Evolutionary conservation across 1,140 invertebrate genomes (phyloP), one percentile per base, ranked within the genome.

Genomic region (Heliconius melpomene): DNA sequence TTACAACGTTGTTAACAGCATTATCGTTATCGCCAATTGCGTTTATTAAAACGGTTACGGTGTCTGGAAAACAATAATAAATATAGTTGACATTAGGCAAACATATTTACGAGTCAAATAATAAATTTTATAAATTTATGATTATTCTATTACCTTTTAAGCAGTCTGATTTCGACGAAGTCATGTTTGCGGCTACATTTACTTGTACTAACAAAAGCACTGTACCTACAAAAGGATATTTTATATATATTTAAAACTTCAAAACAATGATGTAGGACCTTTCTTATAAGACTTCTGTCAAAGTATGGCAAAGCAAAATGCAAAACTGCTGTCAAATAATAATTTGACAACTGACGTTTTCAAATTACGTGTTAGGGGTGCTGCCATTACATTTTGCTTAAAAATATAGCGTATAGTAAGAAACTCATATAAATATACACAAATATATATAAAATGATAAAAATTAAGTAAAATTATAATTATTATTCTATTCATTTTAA

Each of bases 21-120:
- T 94, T 93, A 72, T 94, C 92, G 79, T 81, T 94, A 88, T 95
- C 94, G 40, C 91, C 90, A 74, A 90, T 82, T 71, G 93, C 91
- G 82, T 94, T 91, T 84, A 95, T 90, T 80, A 95, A 84, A 75
- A 93, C 90, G 57, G 85, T 90, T 76, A 95, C 89, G 13, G 93
- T 92, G 76, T 93, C 94, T 95, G 87, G 40, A 87, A 93, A 88
- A 84, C 46, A 85, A 86, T 78, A 81, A 79, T 70, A 80, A 74
- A 72, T 78, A 77, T 57, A 75, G 75, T 26, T 77, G 52, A 70
- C 70, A 74, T 38, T 57, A 38, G 18, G 57, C 76, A 76, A 77
- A 79, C 70, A 74, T 77, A 73, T 57, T 50, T 76, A 60, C 26
- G 23, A 66, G 18, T 36, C 23, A 74, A 66, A 73, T 71, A 23